These are phyloP conservation scores for Adrianichthys oophorus DNA, from an alignment of 2,797 vertebrate species.

Conservation along the genomic window DNA sequence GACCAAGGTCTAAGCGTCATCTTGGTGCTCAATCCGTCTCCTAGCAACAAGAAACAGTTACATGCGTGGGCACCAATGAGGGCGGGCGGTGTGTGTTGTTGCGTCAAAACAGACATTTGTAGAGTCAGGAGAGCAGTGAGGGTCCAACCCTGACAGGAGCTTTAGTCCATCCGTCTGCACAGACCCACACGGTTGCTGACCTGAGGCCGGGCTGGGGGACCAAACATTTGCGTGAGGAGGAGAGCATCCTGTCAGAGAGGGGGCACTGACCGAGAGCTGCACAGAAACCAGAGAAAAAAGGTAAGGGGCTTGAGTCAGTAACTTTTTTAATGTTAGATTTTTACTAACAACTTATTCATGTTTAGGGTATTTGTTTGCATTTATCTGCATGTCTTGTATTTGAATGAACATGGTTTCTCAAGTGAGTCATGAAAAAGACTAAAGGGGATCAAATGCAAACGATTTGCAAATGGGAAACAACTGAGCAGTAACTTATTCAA, in stretches of 20 bases:
- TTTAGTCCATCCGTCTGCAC: neutral
- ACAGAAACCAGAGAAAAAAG: too few relatives aligned
- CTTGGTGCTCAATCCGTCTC: constrained; percentile 83
- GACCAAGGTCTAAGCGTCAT: constrained; percentile 85
- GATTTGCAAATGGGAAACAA: too few relatives aligned
- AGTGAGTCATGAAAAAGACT: too few relatives aligned
- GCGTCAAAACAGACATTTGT: constrained; percentile 69
- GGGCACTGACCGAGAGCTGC: neutral
- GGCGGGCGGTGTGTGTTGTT: constrained; percentile 42
- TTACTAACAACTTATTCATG: too few relatives aligned
- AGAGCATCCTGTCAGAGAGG: neutral
- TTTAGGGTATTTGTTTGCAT: too few relatives aligned
- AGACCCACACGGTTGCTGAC: neutral
- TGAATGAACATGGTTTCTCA: too few relatives aligned
- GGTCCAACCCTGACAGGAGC: constrained; percentile 34
- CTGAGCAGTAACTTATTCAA: too few relatives aligned
- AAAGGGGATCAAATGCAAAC: too few relatives aligned
- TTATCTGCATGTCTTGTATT: too few relatives aligned
- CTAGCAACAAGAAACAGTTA: constrained; percentile 93
- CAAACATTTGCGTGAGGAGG: neutral
- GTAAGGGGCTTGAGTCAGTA: too few relatives aligned
- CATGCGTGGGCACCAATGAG: constrained; percentile 88
- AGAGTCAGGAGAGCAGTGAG: constrained; percentile 50
- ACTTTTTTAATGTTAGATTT: too few relatives aligned
- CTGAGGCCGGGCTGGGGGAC: neutral